Conservation (phyloP, 1,140 invertebrate genomes). For the Zophobas atratus region DNA sequence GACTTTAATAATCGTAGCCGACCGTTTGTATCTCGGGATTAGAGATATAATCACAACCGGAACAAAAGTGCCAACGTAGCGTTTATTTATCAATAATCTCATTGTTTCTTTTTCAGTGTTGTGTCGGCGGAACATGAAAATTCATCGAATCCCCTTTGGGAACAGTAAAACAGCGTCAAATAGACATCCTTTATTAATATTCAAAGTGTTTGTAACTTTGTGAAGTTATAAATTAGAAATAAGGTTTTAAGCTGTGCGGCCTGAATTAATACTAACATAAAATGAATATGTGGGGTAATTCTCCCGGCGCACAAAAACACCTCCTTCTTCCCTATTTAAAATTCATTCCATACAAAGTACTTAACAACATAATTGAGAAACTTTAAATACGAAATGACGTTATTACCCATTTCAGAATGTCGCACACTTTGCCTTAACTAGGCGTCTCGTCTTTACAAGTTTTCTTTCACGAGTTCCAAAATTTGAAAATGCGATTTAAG, state of each 20-base stretch:
- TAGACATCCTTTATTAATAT: slow-evolving; percentile 52
- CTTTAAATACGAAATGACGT: slow-evolving; percentile 52
- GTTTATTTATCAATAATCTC: slow-evolving; percentile 15
- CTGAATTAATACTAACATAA: slow-evolving; percentile 52
- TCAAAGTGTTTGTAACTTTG: slow-evolving; percentile 51
- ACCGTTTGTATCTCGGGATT: slow-evolving; percentile 5
- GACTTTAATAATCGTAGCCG: slow-evolving; percentile 31
- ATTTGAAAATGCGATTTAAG: background rate
- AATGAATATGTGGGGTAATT: slow-evolving; percentile 51
- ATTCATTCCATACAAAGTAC: slow-evolving; percentile 56
- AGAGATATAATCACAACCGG: slow-evolving; percentile 7
- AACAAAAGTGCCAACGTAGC: background rate
- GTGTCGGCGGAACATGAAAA: slow-evolving; percentile 12
- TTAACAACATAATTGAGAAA: slow-evolving; percentile 57
- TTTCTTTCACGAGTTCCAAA: slow-evolving; percentile 1
- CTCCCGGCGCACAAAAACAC: slow-evolving; percentile 45
- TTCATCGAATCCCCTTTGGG: slow-evolving; percentile 3
- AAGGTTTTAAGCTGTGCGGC: slow-evolving; percentile 51
- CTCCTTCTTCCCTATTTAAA: slow-evolving; percentile 53
- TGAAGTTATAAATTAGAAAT: slow-evolving; percentile 53
- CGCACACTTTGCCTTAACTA: background rate
- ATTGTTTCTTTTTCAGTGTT: background rate
- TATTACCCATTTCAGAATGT: slow-evolving; percentile 44
- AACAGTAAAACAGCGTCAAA: slow-evolving; percentile 37
- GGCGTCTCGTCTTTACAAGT: slow-evolving; percentile 7